Base-by-base conservation (phyloP, 1,140 invertebrate species). In the Tenebrio molitor region DNA sequence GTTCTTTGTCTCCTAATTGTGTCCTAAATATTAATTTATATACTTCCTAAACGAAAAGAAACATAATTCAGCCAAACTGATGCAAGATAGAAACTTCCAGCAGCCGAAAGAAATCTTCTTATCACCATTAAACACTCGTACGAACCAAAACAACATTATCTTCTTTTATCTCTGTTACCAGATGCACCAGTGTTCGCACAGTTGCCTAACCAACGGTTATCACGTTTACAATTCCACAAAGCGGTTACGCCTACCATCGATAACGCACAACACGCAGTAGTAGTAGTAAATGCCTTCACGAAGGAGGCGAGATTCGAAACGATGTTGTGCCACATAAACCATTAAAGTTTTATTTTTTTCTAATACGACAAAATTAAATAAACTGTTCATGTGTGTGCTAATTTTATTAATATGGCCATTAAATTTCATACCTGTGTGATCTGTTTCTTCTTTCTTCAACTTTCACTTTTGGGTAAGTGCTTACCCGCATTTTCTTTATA, bases 391-490 rank as follows among this genome's bases (percentile, higher is more conserved):
- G 15, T 10, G 19, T 25, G 44, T 50, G 44, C 10, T 17, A 50
- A 6, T 50, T 50, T 10, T 4, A 33, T 33, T n/a, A n/a, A n/a
- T 5, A 50, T 50, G 44, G 44, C 16, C 44, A 8, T n/a, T 12
- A 50, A 19, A 10, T 50, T 10, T 50, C 4, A 6, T 17, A 21
- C 10, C 10, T 50, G 44, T 23, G 44, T 23, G 2, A 17, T n/a
- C n/a, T n/a, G n/a, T 8, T 50, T 50, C 4, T 10, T 50, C 10
- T 19, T 50, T 8, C 19, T 50, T 19, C 16, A 19, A 50, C 44
- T 50, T 50, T 50, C 44, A 50, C 44, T 50, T 50, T 50, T 17
- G n/a, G 44, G 44, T 50, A 21, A 50, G 44, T 50, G 44, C 15
- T 17, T 50, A 21, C 7, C 15, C 17, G 44, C 6, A n/a, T n/a